Base-by-base conservation (phyloP, 1,140 invertebrate genomes). In the Formica exsecta region DNA sequence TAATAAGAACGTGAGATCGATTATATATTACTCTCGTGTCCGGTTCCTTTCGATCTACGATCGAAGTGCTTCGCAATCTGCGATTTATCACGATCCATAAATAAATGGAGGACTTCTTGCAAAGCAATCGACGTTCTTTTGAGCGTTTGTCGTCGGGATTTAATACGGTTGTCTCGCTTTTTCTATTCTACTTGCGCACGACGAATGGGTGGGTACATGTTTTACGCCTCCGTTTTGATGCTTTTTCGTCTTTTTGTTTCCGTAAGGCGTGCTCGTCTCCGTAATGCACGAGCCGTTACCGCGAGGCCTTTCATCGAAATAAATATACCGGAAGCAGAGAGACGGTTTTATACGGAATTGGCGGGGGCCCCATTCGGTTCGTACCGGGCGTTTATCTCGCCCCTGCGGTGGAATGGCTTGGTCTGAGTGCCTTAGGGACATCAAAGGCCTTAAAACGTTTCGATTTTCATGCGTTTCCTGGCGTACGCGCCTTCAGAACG, bases 241-340 rank as follows among this genome's bases (percentile, higher is more conserved):
- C 38, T 70, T 86, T 77, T 48, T 48, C 84, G 75, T 61, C 84
- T 22, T 85, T 57, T 41, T 62, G 22, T 59, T 54, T 48, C 29
- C 74, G 16, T 41, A 38, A 83, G n/a, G 38, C 57, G 19, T 41
- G 3, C n/a, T 44, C 48, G 9, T 65, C 38, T 36, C 11, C 7
- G 66, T 11, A 57, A 86, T 86, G 83, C 64, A 71, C 54, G 32
- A 68, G 51, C 68, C 44, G 29, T 70, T 79, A 62, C 70, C 86
- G 54, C 71, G 71, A 44, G 48, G 76, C 77, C 59, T 74, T 84
- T 89, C 77, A 68, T 86, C 85, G 65, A 89, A 84, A 87, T 90
- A 87, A 89, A 90, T 89, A 90, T 51, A 59, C 41, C 54, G 85
- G 65, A 65, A 86, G 68, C 41, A 62, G 77, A 51, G 61, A 71